Conservation (phyloP, 1,140 invertebrate genomes). For the Catajapyx aquilonaris region DNA sequence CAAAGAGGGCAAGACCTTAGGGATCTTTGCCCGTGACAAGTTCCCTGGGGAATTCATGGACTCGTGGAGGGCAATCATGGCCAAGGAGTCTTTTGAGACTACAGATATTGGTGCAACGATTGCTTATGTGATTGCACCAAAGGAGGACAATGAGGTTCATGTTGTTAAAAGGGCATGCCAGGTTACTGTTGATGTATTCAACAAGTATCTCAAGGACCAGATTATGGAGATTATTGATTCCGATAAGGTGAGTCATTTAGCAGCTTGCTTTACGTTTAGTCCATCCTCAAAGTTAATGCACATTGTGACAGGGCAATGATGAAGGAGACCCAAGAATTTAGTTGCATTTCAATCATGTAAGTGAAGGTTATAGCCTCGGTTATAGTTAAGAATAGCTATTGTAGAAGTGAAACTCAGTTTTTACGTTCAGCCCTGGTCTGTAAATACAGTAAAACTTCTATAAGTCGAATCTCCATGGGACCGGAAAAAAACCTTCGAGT, state of each 20-base stretch:
- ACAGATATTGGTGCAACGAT: constrained; percentile 68
- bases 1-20: constrained; percentile 71
- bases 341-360: too few relatives aligned
- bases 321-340: too few relatives aligned
- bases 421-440: too few relatives aligned
- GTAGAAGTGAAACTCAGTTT: too few relatives aligned
- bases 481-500: too few relatives aligned
- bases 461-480: too few relatives aligned
- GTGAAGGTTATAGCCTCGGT: too few relatives aligned
- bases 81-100: constrained; percentile 56
- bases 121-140: constrained; percentile 76
- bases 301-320: too few relatives aligned
- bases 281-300: too few relatives aligned
- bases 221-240: constrained; percentile 98
- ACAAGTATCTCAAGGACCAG: constrained; percentile 89
- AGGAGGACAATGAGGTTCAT: constrained; percentile 82
- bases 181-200: constrained; percentile 86
- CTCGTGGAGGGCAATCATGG: constrained; percentile 59
- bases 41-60: constrained; percentile 84
- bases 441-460: too few relatives aligned
- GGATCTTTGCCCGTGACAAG: constrained; percentile 88
- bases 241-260: constrained; percentile 57
- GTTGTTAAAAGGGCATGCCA: constrained; percentile 86
- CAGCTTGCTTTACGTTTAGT: too few relatives aligned
- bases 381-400: too few relatives aligned